Conservation (phyloP, 2,888 invertebrate genomes). For the Eugnorisma glareosa region DNA sequence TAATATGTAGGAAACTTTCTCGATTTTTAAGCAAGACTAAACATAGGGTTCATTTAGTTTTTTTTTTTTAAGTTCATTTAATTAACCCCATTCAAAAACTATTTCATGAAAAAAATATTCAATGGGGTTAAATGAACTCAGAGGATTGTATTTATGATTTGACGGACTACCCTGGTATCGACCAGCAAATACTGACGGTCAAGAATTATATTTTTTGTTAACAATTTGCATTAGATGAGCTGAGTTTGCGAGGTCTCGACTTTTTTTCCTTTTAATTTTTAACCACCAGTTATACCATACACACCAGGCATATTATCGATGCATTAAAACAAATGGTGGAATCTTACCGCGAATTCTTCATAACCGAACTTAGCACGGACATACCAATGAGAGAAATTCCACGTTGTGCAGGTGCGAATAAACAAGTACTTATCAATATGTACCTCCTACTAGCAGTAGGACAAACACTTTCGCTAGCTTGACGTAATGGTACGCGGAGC, state of each 20-base stretch:
- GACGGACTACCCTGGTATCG: no score
- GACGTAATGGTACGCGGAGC: constrained; percentile 57
- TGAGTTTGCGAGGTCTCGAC: not conserved
- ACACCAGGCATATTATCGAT: not conserved
- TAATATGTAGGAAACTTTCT: no score
- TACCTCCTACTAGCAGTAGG: constrained; percentile 38
- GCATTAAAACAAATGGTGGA: not conserved
- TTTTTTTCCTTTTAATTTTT: not conserved
- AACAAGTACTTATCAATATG: constrained; percentile 49
- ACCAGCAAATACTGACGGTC: not conserved
- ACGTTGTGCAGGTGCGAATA: constrained; percentile 35
- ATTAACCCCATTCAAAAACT: no score
- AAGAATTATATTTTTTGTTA: not conserved
- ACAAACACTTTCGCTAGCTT: constrained; percentile 63
- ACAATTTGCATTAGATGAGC: not conserved
- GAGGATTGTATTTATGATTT: no score
- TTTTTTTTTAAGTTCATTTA: no score
- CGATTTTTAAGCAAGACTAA: not conserved
- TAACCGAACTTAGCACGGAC: constrained; percentile 14
- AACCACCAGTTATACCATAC: no score
- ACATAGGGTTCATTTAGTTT: no score
- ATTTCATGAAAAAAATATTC: no score
- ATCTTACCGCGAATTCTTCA: constrained; percentile 7
- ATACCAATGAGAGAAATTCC: constrained; percentile 59
- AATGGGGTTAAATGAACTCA: no score